These are phyloP conservation scores for Boloria selene DNA, from an alignment of 2,888 invertebrate genomes.

Conservation along the genomic window DNA sequence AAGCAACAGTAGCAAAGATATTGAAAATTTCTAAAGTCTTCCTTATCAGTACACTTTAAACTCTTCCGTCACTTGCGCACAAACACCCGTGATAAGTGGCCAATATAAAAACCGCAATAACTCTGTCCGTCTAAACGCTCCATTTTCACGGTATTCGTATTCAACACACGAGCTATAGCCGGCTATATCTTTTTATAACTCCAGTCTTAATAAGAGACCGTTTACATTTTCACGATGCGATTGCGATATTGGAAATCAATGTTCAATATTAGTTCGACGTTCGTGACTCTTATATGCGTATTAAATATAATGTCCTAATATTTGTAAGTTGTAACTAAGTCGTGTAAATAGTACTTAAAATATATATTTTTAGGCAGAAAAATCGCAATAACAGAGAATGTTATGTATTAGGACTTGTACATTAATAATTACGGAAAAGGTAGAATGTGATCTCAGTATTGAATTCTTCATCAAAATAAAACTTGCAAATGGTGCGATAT, in stretches of 20 bases:
- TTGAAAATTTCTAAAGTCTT: neutral
- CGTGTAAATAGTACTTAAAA: conserved; percentile 2
- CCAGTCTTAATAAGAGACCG: conserved; percentile 67
- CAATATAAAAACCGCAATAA: conserved; percentile 69
- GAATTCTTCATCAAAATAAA: no score
- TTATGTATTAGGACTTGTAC: neutral
- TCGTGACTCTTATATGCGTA: conserved; percentile 10
- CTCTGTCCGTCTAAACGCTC: conserved; percentile 58
- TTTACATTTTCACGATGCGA: conserved; percentile 35
- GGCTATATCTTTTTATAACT: conserved; percentile 62
- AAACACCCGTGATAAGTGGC: conserved; percentile 56
- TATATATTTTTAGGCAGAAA: neutral
- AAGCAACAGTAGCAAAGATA: neutral
- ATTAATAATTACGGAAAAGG: no score
- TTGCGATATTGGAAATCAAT: conserved; percentile 27
- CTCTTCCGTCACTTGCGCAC: conserved; percentile 28
- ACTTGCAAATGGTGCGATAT: no score
- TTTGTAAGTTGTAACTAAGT: neutral
- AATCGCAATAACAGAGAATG: neutral
- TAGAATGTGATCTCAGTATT: no score
- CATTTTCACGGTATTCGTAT: conserved; percentile 70
- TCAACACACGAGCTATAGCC: conserved; percentile 53
- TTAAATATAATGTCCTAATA: conserved; percentile 10
- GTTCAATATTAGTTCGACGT: conserved; percentile 19
- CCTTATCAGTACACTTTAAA: conserved; percentile 4